Percentiles rank a stretch among this genome's conserved stretches.
Evolutionary conservation across 2,797 vertebrate species (phyloP).

Genomic region (Phoebastria nigripes): DNA sequence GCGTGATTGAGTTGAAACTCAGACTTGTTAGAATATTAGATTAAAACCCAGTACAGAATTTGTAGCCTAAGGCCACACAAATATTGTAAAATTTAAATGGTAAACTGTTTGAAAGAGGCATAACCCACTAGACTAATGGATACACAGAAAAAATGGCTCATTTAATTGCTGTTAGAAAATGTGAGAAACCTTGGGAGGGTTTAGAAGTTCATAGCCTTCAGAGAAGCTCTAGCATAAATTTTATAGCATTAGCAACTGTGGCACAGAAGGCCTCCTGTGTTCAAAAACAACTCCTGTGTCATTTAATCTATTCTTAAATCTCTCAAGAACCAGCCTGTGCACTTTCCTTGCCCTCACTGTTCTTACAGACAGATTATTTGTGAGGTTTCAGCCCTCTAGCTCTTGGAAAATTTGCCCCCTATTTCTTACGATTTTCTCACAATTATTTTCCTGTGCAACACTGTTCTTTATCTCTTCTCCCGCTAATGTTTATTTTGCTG

Average conservation of each 20-base stretch:
- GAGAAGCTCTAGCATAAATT: not conserved
- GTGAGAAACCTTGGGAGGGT: not conserved
- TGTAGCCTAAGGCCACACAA: not conserved
- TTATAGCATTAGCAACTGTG: not conserved
- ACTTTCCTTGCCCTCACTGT: not conserved
- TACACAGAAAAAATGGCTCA: not conserved
- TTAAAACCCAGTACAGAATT: not conserved
- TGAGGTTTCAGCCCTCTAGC: not conserved
- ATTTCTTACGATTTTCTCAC: not conserved
- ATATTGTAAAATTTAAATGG: slow-evolving; percentile 15
- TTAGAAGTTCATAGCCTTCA: not conserved
- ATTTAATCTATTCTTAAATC: not conserved
- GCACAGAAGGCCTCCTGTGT: not conserved
- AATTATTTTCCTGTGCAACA: not conserved
- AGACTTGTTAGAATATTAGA: not conserved
- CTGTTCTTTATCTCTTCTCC: not conserved
- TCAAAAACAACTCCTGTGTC: not conserved
- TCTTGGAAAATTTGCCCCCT: not conserved
- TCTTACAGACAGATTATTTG: not conserved
- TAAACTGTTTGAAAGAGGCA: slow-evolving; percentile 5
- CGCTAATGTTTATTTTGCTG: not conserved
- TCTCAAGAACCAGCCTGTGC: not conserved
- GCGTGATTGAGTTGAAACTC: not conserved
- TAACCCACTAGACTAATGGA: not conserved
- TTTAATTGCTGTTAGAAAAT: slow-evolving; percentile 40